Percentiles rank a stretch among this genome's conserved stretches.
These are phyloP conservation scores for Montipora capitata DNA, from an alignment of 92 coral and sea anemone species.

Conservation along the genomic window DNA sequence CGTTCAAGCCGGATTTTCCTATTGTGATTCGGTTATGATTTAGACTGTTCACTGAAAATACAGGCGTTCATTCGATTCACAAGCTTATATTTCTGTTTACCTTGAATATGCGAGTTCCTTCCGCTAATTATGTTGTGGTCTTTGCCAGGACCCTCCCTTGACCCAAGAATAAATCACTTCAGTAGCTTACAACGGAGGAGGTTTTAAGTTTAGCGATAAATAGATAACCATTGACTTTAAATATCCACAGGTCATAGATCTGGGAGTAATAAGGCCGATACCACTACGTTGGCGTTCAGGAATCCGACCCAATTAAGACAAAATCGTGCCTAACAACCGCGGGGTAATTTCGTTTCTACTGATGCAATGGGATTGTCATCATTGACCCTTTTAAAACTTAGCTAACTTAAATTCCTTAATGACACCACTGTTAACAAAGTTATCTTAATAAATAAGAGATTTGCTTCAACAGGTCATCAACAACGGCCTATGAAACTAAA, in stretches of 20 bases:
- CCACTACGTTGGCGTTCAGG: neutral
- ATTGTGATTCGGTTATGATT: neutral
- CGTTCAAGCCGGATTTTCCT: neutral
- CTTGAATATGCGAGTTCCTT: neutral
- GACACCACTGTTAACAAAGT: neutral
- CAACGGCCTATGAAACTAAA: neutral
- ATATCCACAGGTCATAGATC: slow-evolving; percentile 12
- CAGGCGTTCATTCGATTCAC: neutral
- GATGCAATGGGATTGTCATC: too few species aligned
- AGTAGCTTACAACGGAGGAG: slow-evolving; percentile 2
- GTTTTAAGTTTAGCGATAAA: neutral
- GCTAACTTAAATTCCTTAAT: neutral
- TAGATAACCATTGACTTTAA: slow-evolving; percentile 37
- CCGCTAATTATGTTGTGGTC: neutral
- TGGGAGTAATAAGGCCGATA: neutral
- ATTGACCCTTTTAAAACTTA: neutral
- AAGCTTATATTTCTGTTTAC: too few species aligned
- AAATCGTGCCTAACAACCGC: neutral
- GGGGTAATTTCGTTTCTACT: too few species aligned
- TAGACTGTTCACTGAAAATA: too few species aligned
- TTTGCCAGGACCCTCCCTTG: slow-evolving; percentile 12
- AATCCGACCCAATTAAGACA: neutral
- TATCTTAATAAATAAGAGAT: neutral
- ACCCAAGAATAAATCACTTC: slow-evolving; percentile 17
- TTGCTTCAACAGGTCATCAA: slow-evolving; percentile 7